Conservation (phyloP, 1,140 invertebrate species). For the Antheraea mylitta region DNA sequence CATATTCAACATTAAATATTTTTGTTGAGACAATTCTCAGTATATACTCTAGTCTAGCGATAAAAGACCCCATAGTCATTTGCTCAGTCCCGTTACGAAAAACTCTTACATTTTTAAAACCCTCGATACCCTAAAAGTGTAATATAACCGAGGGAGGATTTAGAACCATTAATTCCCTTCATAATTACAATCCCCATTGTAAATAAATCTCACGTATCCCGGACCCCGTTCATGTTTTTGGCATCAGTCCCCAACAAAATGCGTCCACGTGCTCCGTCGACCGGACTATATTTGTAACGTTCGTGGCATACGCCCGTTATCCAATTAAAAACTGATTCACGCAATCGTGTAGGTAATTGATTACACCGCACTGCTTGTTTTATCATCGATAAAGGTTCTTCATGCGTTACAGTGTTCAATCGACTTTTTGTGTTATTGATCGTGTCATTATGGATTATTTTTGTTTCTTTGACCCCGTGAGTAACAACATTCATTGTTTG, state of each 20-base stretch:
- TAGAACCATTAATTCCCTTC: too few relatives aligned
- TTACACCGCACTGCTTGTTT: background rate
- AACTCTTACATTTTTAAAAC: too few relatives aligned
- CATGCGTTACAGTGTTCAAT: slow-evolving; percentile 10
- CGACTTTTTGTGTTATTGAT: slow-evolving; percentile 19
- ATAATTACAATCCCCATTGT: background rate
- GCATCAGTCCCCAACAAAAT: background rate
- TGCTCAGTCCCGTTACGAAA: too few relatives aligned
- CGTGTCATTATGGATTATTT: slow-evolving; percentile 29
- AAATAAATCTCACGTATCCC: background rate
- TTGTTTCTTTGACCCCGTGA: slow-evolving; percentile 21
- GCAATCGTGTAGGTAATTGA: background rate
- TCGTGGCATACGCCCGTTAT: background rate
- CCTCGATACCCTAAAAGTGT: too few relatives aligned
- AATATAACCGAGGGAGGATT: too few relatives aligned
- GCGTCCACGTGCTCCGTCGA: background rate
- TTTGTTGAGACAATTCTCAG: too few relatives aligned
- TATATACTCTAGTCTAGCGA: too few relatives aligned
- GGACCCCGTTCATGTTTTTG: background rate
- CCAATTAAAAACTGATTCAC: background rate
- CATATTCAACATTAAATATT: too few relatives aligned
- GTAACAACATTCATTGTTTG: background rate
- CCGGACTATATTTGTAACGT: background rate
- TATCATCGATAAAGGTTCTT: slow-evolving; percentile 1
- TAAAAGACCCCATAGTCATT: too few relatives aligned